Conservation (phyloP, 2,888 invertebrate genomes). For the Cheilosia impressa region DNA sequence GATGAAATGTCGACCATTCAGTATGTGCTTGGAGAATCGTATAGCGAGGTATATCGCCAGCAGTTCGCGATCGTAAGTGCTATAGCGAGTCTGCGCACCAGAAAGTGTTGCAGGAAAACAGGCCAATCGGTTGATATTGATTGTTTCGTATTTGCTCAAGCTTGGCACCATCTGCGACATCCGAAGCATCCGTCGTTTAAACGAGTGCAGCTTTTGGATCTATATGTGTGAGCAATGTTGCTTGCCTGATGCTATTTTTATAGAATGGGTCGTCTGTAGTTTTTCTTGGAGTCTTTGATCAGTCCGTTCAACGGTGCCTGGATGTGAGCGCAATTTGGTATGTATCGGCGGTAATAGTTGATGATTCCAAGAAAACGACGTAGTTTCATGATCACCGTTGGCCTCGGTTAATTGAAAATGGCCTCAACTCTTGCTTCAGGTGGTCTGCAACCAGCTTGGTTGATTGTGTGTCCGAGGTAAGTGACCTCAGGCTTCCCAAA, state of each 20-base stretch:
- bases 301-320: constrained; percentile 9
- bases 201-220: constrained; percentile 8
- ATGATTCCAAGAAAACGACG: constrained; percentile 31
- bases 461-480: constrained; percentile 33
- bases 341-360: constrained; percentile 51
- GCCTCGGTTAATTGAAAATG: constrained; percentile 38
- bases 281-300: constrained; percentile 31
- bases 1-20: constrained; percentile 28
- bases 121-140: constrained; percentile 2
- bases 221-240: constrained; percentile 7
- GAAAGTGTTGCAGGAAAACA: constrained; percentile 25
- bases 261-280: constrained; percentile 27
- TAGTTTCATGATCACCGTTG: constrained; percentile 2
- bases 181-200: constrained; percentile 25
- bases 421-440: constrained; percentile 43
- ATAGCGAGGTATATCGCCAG: constrained; percentile 31
- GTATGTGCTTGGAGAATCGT: constrained; percentile 22
- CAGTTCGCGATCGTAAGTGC: constrained; percentile 16
- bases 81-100: constrained; percentile 10
- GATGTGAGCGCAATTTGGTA: constrained; percentile 23
- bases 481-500: constrained; percentile 30
- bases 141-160: constrained; percentile 16
- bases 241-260: constrained; percentile 10
- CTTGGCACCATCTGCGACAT: constrained; percentile 30
- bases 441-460: constrained; percentile 28